Conservation (phyloP, 2,797 vertebrate genomes). For the Chaunax sp. region DNA sequence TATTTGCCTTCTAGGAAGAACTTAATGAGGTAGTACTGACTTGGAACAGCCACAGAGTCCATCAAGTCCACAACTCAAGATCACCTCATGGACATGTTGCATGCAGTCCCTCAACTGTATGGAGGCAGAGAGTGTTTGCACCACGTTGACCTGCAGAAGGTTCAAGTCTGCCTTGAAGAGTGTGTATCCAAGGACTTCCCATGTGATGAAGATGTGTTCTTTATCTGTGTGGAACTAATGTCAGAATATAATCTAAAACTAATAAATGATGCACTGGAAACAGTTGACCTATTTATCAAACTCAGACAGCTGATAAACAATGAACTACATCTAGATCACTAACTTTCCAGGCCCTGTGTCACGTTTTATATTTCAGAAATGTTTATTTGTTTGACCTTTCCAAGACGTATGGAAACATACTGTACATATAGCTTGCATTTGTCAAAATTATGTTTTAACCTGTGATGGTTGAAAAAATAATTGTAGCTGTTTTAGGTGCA, state of each 20-base stretch:
- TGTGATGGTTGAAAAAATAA: not conserved
- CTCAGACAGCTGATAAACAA: slow-evolving; percentile 9
- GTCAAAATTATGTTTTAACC: not conserved
- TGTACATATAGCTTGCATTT: not conserved
- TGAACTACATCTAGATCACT: slow-evolving; percentile 3
- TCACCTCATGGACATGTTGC: slow-evolving; percentile 8
- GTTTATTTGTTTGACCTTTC: not conserved
- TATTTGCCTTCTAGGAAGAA: no score
- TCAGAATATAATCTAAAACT: slow-evolving; percentile 10
- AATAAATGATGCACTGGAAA: slow-evolving; percentile 24
- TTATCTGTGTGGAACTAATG: slow-evolving; percentile 20
- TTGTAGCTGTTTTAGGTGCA: no score
- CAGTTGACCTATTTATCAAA: not conserved
- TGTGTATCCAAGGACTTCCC: slow-evolving; percentile 26
- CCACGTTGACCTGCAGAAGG: slow-evolving; percentile 7
- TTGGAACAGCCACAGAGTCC: no score
- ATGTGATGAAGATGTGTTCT: slow-evolving; percentile 27
- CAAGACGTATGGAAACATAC: not conserved
- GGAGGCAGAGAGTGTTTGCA: slow-evolving; percentile 13
- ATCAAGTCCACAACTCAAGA: no score
- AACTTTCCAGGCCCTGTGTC: not conserved
- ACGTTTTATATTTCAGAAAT: not conserved
- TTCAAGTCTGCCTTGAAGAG: slow-evolving; percentile 24
- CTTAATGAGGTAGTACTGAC: no score
- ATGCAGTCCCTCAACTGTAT: not conserved